Evolutionary conservation across 2,888 invertebrate species (phyloP).

Genomic region (Dusona sp.): DNA sequence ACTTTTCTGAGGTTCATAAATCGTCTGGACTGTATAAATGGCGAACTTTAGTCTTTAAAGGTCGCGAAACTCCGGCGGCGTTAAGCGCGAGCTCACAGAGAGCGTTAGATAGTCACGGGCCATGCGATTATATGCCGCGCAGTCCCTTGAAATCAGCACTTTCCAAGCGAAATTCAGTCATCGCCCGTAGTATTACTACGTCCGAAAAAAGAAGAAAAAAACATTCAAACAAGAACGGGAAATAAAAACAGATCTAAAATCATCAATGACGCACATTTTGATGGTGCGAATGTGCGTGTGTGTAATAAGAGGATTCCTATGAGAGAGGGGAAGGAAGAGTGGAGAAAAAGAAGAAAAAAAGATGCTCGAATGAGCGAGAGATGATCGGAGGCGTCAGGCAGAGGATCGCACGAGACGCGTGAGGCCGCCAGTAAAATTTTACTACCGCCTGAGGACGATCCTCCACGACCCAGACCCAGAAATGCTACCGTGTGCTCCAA

Average conservation of each 20-base stretch:
- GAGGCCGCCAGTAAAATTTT: conserved; percentile 67
- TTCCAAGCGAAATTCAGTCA: conserved; percentile 22
- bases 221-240: conserved; percentile 9
- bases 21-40: conserved; percentile 80
- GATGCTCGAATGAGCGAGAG: conserved; percentile 45
- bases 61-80: conserved; percentile 78
- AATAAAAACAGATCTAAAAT: conserved; percentile 40
- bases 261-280: conserved; percentile 59
- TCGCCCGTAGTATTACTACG: conserved; percentile 51
- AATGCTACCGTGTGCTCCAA: conserved; percentile 56
- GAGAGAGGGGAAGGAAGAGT: conserved; percentile 15
- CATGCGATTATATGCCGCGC: conserved; percentile 43
- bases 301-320: conserved; percentile 51
- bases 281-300: conserved; percentile 31
- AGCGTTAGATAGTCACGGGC: conserved; percentile 58
- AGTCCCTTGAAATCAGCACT: conserved; percentile 39
- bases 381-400: conserved; percentile 55
- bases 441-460: conserved; percentile 60
- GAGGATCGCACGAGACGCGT: conserved; percentile 63
- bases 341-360: conserved; percentile 45
- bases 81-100: conserved; percentile 25
- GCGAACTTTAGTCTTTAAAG: conserved; percentile 84
- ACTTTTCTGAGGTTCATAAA: conserved; percentile 80
- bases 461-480: conserved; percentile 59
- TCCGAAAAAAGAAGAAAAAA: conserved; percentile 21